Base-by-base conservation (phyloP, 2,888 invertebrate genomes). In the Macrophya annulata region DNA sequence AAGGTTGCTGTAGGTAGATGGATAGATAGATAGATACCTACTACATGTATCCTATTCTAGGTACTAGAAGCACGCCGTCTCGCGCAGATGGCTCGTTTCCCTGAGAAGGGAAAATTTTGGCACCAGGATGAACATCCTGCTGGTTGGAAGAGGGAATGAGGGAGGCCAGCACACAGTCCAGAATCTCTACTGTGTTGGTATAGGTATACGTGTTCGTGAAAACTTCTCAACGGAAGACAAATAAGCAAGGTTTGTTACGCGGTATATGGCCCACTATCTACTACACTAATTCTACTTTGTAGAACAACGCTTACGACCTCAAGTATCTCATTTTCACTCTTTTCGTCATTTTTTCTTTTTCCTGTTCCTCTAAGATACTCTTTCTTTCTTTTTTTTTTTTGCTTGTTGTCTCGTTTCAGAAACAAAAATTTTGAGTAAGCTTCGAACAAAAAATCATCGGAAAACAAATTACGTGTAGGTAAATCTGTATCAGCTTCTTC, bases 61-160 rank as follows among this genome's bases (percentile, higher is more conserved):
- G 12, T 4, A 74, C 74, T 43, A 74, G 25, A 10, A 45, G 45
- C 74, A 25, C 48, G 21, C 21, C 74, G 45, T 74, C 74, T 74
- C 10, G 31, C n/a, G 8, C 81, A 81, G 81, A 81, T 81, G 81
- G 81, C 43, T 21, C 43, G 62, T 40, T 81, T 81, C 81, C 59
- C 62, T 62, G n/a, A 81, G 62, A 48, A 31, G 55, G 51, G 31
- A 77, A 77, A 77, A 77, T 77, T 77, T 77, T 77, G 51, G 55
- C 77, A 77, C 31, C 51, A 55, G 9, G 51, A 77, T 77, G 25
- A 77, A 51, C 77, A 31, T 77, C 51, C 77, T 74, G 43, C n/a
- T n/a, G n/a, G n/a, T n/a, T n/a, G n/a, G n/a, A n/a, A n/a, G n/a
- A 3, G 25, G 68, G 5, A 4, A 10, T 31, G n/a, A 25, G 21